Evolutionary conservation across 2,113 vertebrate species (phyloP), one percentile per base, ranked within the genome.

Genomic region (Thamnophis sirtalis): DNA sequence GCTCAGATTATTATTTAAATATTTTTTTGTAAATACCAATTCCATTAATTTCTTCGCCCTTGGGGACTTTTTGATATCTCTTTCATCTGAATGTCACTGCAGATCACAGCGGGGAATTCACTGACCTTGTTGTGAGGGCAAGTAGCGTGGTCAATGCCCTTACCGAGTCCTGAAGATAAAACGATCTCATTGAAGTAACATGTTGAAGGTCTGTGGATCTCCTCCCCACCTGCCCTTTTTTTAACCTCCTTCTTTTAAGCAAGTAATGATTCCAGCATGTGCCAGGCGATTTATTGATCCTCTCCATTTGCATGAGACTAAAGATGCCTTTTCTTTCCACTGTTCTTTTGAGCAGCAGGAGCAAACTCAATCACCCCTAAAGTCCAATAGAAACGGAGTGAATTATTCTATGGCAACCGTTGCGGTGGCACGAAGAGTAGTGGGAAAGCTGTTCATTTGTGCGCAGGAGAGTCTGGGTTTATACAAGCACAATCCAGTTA

Each of bases 1-100:
- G 90, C 94, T 86, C 15, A 92, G 94, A 95, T 92, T 1, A 6
- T 91, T 48, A 93, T 53, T 33, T 51, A 92, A 90, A 89, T 87
- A 43, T 5, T 88, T 89, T 89, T 84, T 53, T 54, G 10, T 33
- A 92, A 92, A 80, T 56, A 51, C 50, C 24, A 88, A 3, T 86
- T 86, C 88, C 93, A 90, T 90, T 26, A 89, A 94, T 48, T 2
- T 38, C n/a, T 60, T 73, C 68, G 38, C n/a, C 2, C 68, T 80
- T 38, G 5, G 38, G 8, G 68, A 73, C 28, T 17, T 80, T 90
- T 92, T 84, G 54, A 91, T 93, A 53, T n/a, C 87, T 88, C 68
- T 28, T 92, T 91, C 68, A 0, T 91, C 85, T 91, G 93, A 95
- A 94, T 87, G 93, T 89, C 94, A 92, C 49, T 17, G 90, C 91